Conservation (phyloP, 1,140 invertebrate genomes). For the Calephelis nemesis region DNA sequence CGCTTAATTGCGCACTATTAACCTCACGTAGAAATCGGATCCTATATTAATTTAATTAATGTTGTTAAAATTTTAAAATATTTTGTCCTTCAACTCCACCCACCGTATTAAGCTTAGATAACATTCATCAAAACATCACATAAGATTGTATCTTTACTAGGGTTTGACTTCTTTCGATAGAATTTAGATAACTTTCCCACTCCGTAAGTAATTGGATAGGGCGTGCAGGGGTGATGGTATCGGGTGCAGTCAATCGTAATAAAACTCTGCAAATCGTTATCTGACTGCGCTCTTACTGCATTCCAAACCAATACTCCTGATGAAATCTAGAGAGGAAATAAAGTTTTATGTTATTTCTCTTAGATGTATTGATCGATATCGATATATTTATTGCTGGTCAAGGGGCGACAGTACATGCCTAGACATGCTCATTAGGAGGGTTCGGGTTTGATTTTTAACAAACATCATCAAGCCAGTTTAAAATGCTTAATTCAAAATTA, state of each 20-base stretch:
- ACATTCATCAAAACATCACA: background rate
- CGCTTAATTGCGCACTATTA: too few species aligned
- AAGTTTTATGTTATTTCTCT: background rate
- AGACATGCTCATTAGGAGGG: too few species aligned
- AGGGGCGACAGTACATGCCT: too few species aligned
- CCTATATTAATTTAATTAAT: too few species aligned
- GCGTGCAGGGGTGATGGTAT: constrained; percentile 16
- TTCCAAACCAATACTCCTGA: constrained; percentile 5
- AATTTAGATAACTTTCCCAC: constrained; percentile 12
- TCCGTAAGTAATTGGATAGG: constrained; percentile 17
- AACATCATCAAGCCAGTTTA: too few species aligned
- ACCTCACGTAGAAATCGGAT: too few species aligned
- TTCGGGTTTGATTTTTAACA: too few species aligned
- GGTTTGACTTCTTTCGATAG: constrained; percentile 15
- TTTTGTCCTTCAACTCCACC: too few species aligned
- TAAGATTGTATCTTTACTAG: constrained; percentile 6
- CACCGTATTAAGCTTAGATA: too few species aligned
- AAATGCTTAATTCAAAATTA: too few species aligned
- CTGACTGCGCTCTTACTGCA: constrained; percentile 6
- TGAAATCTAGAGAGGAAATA: constrained; percentile 5
- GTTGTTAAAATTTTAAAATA: too few species aligned
- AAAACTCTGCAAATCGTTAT: constrained; percentile 19
- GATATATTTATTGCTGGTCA: constrained; percentile 1
- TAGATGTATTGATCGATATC: background rate
- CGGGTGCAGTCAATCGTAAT: constrained; percentile 11